Evolutionary conservation across 2,888 invertebrate genomes (phyloP), one percentile per base, ranked within the genome.

Genomic region (Pristionchus arcanus): DNA sequence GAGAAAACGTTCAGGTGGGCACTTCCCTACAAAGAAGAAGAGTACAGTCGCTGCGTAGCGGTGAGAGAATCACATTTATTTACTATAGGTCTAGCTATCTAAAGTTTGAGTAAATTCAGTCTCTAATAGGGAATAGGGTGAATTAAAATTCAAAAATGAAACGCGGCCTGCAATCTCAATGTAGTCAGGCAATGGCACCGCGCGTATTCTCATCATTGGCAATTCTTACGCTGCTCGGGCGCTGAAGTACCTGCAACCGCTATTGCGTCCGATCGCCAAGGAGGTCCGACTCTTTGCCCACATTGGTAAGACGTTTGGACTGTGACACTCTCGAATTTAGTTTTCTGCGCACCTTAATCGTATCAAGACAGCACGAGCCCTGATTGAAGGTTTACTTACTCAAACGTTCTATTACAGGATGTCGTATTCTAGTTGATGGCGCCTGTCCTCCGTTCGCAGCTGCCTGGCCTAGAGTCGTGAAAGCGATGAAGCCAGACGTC

Each of bases 231-330:
- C 81, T 28, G 81, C 28, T 1, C 37, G 49, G 9, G 81, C 25
- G 16, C 15, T 49, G 2, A n/a, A n/a, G 5, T 81, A 81, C 25
- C 81, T 81, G n/a, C 4, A 2, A 2, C 81, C 81, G 16, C 11
- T 81, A 49, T n/a, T 81, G 25, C 3, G 15, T n/a, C 49, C 81
- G n/a, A 49, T 81, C 0, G 81, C 81, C 7, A 81, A 49, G 81
- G 81, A 81, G 49, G 49, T 81, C 16, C 81, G 81, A 13, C 28
- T 81, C n/a, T 81, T 81, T n/a, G 42, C 81, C 3, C 81, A 81
- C 49, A 49, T 49, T n/a, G 81, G 81, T 81, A 49, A 31, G 2
- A 9, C 3, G 3, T 42, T 42, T 42, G 42, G 42, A 3, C 42
- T 5, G 42, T 9, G 3, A 42, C n/a, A n/a, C n/a, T n/a, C n/a